These are phyloP conservation scores for Zaprionus lineosus DNA, from an alignment of 2,888 invertebrate genomes.

Conservation along the genomic window DNA sequence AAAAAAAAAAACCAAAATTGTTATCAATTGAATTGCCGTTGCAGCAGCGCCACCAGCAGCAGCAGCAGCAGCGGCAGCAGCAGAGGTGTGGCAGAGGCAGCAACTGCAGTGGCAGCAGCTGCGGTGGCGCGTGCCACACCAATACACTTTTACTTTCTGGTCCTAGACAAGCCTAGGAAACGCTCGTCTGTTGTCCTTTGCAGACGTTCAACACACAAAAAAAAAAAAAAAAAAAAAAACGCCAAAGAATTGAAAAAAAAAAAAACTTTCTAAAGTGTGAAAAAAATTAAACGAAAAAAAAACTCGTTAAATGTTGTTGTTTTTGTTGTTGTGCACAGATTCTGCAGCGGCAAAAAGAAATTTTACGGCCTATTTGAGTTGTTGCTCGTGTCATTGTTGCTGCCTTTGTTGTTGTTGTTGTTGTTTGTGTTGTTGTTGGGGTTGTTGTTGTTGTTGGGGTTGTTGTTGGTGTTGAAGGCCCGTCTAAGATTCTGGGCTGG, in stretches of 20 bases:
- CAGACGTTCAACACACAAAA: neutral
- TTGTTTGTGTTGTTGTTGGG: conserved; percentile 9
- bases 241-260: conserved; percentile 7
- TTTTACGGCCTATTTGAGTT: conserved; percentile 62
- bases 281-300: conserved; percentile 41
- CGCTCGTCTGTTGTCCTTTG: too few species aligned
- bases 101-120: too few species aligned
- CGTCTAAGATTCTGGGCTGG: conserved; percentile 55
- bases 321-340: conserved; percentile 44
- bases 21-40: conserved; percentile 12
- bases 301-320: conserved; percentile 11
- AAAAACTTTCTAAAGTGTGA: conserved; percentile 61
- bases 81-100: too few species aligned
- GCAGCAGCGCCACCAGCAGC: conserved; percentile 1
- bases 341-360: conserved; percentile 62
- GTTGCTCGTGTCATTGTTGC: too few species aligned
- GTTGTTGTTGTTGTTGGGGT: conserved; percentile 9
- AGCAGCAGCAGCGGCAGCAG: too few species aligned
- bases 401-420: conserved; percentile 16
- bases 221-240: neutral
- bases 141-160: conserved; percentile 36
- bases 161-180: too few species aligned
- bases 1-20: conserved; percentile 24
- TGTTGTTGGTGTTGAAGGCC: conserved; percentile 25
- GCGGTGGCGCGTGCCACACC: too few species aligned